Evolutionary conservation across 2,113 vertebrate genomes (phyloP), one percentile per base, ranked within the genome.

Genomic region (Petrocephalus zakoni): DNA sequence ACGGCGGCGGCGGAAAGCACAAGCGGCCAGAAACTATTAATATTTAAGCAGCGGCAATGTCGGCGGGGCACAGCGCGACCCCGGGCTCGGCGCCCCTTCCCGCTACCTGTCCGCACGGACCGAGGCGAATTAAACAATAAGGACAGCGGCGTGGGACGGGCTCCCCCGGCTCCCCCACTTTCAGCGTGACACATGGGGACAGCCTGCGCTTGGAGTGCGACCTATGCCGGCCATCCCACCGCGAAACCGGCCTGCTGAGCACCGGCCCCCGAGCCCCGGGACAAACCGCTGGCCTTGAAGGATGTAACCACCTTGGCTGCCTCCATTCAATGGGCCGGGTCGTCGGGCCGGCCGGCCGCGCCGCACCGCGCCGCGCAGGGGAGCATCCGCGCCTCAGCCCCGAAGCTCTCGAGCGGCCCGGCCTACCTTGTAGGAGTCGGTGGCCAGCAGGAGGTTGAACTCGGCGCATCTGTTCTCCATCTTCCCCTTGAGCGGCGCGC

Each of bases 381-480:
- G 22, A 22, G 81, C 81, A 47, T 10, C 81, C 8, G 9, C 19
- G 81, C 11, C 46, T n/a, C 78, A 21, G 8, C 75, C 75, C 13
- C 75, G 5, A 81, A 46, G 75, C 75, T 15, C 15, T 19, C 34
- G 17, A 5, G 8, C 75, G 42, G 29, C 5, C 81, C 51, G 11
- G 15, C 81, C 85, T 95, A 98, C 98, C 98, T 98, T 99, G 94
- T 99, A 99, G 4, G 98, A 99, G 81, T 99, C 98, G 25, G 98
- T 98, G 84, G 97, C 97, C 82, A 99, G 90, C 90, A 99, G 91
- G 89, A 98, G 96, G 91, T 96, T 98, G 96, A 98, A 98, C 90
- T 96, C 96, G 52, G 92, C 84, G 94, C 96, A 95, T 90, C 95
- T 91, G 94, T 94, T 95, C 93, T 97, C 97, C 98, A 98, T 99